Evolutionary conservation across 2,888 invertebrate genomes (phyloP).

Genomic region (Nasonovia ribisnigri): DNA sequence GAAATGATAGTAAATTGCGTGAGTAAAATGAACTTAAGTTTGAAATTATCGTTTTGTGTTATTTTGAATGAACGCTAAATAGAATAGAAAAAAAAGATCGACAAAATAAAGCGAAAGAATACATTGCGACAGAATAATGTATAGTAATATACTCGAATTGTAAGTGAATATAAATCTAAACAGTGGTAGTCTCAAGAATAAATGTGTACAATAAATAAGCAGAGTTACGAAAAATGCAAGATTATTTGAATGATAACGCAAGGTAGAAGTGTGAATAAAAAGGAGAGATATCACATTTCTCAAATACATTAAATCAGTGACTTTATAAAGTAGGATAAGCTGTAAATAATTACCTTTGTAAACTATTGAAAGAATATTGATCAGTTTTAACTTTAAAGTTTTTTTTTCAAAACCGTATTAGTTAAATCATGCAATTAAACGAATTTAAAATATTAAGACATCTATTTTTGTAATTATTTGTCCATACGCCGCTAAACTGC

Average conservation of each 20-base stretch:
- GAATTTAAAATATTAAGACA: not conserved
- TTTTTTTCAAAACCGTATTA: not conserved
- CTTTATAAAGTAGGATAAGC: not conserved
- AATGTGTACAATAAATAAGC: slow-evolving; percentile 28
- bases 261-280: not conserved
- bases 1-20: no score
- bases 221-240: not conserved
- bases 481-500: not conserved
- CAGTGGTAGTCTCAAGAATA: not conserved
- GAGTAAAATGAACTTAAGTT: not conserved
- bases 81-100: not conserved
- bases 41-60: not conserved
- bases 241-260: slow-evolving; percentile 27
- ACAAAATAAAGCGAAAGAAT: no score
- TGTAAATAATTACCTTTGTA: not conserved
- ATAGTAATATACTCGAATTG: not conserved
- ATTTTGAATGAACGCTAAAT: not conserved
- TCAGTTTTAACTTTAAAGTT: not conserved
- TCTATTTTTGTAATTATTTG: not conserved
- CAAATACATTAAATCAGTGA: not conserved
- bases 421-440: not conserved
- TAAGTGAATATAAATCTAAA: slow-evolving; percentile 15
- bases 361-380: not conserved
- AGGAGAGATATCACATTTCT: not conserved
- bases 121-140: not conserved